Conservation (phyloP, 1,140 invertebrate genomes). For the Scaptomyza pallida region DNA sequence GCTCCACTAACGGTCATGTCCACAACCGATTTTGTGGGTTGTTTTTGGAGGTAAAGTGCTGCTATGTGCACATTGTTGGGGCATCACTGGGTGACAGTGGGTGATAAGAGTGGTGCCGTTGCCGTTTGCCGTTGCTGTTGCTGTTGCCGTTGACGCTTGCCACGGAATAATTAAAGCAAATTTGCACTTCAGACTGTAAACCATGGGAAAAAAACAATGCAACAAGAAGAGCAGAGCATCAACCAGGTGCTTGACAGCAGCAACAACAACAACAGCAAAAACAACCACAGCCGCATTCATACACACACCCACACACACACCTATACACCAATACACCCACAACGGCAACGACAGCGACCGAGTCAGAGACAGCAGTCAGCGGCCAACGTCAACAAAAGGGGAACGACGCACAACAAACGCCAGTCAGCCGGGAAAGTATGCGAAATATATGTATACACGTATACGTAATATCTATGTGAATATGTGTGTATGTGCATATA, state of each 20-base stretch:
- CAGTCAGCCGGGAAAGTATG: slow-evolving; percentile 74
- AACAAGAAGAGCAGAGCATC: slow-evolving; percentile 54
- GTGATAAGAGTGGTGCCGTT: slow-evolving; percentile 56
- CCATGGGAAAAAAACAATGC: slow-evolving; percentile 66
- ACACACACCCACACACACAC: neutral
- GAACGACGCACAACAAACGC: slow-evolving; percentile 31
- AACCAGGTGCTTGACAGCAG: slow-evolving; percentile 38
- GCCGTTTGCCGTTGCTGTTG: slow-evolving; percentile 55
- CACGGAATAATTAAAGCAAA: slow-evolving; percentile 83
- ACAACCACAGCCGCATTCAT: slow-evolving; percentile 28
- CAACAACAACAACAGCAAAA: slow-evolving; percentile 39
- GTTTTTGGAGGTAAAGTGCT: neutral
- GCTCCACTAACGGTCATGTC: slow-evolving; percentile 16
- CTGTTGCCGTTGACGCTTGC: slow-evolving; percentile 55
- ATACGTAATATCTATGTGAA: neutral
- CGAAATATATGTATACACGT: slow-evolving; percentile 29
- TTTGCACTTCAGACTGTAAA: slow-evolving; percentile 82
- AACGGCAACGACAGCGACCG: slow-evolving; percentile 19
- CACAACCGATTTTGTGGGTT: slow-evolving; percentile 12
- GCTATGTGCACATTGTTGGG: slow-evolving; percentile 2
- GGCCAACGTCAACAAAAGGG: slow-evolving; percentile 47
- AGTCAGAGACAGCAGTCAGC: slow-evolving; percentile 33
- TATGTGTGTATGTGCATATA: slow-evolving; percentile 20
- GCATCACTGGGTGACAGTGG: slow-evolving; percentile 39
- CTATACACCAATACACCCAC: slow-evolving; percentile 17